Percentiles rank a stretch among this genome's conserved stretches.
These are phyloP conservation scores for Monopterus albus DNA, from an alignment of 2,113 vertebrate species.

Conservation along the genomic window DNA sequence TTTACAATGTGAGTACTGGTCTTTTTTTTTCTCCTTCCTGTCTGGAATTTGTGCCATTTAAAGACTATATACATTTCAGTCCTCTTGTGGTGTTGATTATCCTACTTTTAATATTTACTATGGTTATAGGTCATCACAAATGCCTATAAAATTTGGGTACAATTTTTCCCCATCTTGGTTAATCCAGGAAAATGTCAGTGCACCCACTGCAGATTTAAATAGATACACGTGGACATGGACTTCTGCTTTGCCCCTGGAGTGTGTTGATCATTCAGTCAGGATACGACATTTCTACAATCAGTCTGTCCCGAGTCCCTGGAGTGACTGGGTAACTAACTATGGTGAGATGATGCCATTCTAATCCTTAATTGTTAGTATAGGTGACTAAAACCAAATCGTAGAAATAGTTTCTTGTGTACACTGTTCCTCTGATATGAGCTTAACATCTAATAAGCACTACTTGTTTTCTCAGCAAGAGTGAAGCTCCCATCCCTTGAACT, in stretches of 20 bases:
- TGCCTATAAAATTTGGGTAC: background rate
- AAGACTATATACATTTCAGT: background rate
- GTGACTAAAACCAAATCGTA: background rate
- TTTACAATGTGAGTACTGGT: slow-evolving; percentile 51
- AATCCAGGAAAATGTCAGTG: slow-evolving; percentile 54
- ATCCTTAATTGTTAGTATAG: background rate
- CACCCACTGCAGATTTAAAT: background rate
- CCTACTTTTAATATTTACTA: background rate
- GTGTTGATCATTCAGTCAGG: slow-evolving; percentile 72
- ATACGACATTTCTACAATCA: slow-evolving; percentile 55
- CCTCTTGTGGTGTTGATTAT: background rate
- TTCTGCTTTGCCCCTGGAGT: slow-evolving; percentile 73
- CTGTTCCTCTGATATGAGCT: background rate
- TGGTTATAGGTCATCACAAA: background rate
- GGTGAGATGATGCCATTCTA: slow-evolving; percentile 48
- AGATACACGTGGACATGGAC: slow-evolving; percentile 63
- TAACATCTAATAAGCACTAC: background rate
- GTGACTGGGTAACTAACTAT: slow-evolving; percentile 60
- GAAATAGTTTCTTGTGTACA: background rate
- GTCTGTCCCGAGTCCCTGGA: slow-evolving; percentile 59
- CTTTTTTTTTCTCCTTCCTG: background rate
- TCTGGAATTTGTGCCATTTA: background rate
- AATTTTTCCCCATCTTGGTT: background rate
- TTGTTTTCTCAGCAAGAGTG: background rate
- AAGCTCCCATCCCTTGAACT: background rate